These are phyloP conservation scores for Tetraneura akinire DNA, from an alignment of 1,140 invertebrate species.

Conservation along the genomic window DNA sequence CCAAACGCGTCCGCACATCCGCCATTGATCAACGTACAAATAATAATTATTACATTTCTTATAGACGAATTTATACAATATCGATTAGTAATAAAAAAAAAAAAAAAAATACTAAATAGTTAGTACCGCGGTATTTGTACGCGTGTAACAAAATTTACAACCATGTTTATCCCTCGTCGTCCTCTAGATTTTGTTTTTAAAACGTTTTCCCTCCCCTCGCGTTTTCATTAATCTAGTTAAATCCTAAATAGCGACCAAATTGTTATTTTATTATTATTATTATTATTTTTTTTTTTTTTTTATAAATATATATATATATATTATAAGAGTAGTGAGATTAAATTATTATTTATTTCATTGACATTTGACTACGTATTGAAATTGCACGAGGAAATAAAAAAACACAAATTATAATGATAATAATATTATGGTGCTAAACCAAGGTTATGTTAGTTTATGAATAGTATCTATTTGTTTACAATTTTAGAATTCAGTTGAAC, in stretches of 20 bases:
- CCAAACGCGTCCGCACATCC: too few relatives aligned
- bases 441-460: slow-evolving; percentile 17
- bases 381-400: background rate
- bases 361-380: too few relatives aligned
- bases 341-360: slow-evolving; percentile 26
- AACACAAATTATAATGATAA: background rate
- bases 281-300: slow-evolving; percentile 17
- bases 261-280: background rate
- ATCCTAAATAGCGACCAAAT: slow-evolving; percentile 17
- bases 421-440: slow-evolving; percentile 13
- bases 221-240: background rate
- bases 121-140: too few relatives aligned
- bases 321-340: slow-evolving; percentile 38
- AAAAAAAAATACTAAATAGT: too few relatives aligned
- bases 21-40: background rate
- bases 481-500: slow-evolving; percentile 21
- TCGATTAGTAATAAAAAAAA: background rate
- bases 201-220: slow-evolving; percentile 19
- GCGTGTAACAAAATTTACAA: background rate
- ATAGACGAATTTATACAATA: slow-evolving; percentile 7
- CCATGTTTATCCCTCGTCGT: background rate
- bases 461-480: slow-evolving; percentile 28
- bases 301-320: too few relatives aligned
- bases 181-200: background rate
- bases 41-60: background rate